These are phyloP conservation scores for Odontamblyopus rebecca DNA, from an alignment of 2,797 vertebrate species.

Conservation along the genomic window DNA sequence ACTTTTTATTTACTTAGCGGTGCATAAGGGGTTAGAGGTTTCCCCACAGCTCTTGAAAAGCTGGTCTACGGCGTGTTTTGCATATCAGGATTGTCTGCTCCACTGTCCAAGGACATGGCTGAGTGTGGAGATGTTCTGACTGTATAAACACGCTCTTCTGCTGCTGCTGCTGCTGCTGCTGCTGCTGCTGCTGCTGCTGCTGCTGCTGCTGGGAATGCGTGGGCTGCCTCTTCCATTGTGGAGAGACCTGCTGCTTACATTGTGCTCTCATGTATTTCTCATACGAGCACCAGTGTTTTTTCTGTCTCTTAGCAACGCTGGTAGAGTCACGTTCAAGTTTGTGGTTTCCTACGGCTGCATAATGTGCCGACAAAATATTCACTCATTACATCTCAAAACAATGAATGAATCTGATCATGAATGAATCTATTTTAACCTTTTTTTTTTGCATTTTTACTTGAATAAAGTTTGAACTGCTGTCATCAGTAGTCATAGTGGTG, in stretches of 20 bases:
- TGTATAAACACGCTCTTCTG: slow-evolving; percentile 19
- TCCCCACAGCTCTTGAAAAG: not conserved
- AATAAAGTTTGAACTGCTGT: too few relatives aligned
- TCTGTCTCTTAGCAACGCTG: slow-evolving; percentile 41
- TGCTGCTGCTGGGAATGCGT: slow-evolving; percentile 8
- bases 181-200: not conserved
- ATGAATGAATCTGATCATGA: too few relatives aligned
- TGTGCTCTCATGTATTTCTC: slow-evolving; percentile 44
- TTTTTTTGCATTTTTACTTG: too few relatives aligned
- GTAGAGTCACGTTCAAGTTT: slow-evolving; percentile 25
- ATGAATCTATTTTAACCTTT: too few relatives aligned
- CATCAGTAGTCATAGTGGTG: too few relatives aligned
- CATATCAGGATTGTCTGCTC: not conserved
- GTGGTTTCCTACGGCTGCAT: not conserved
- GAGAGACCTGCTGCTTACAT: slow-evolving; percentile 21
- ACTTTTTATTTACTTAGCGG: not conserved
- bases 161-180: not conserved
- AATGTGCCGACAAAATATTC: not conserved
- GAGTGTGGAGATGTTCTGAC: not conserved
- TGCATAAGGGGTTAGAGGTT: not conserved
- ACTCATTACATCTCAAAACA: too few relatives aligned
- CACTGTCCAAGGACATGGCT: slow-evolving; percentile 32
- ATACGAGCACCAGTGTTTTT: slow-evolving; percentile 31
- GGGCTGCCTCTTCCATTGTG: not conserved
- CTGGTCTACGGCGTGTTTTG: not conserved